Base-by-base conservation (phyloP, 2,113 vertebrate species). In the Ophiodon elongatus region DNA sequence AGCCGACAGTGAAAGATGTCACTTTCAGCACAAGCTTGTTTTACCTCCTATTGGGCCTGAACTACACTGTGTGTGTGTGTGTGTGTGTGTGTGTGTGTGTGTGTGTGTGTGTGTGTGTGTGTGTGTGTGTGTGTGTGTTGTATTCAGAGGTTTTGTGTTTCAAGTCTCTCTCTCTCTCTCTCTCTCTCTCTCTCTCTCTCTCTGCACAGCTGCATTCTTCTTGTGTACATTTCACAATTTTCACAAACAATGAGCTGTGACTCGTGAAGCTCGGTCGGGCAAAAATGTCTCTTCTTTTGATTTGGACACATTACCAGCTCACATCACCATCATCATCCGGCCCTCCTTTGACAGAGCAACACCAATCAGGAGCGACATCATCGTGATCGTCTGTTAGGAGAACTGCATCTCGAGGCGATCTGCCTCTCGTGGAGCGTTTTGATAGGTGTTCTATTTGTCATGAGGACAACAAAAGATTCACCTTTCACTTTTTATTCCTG, bases 41-140 rank as follows among this genome's bases (percentile, higher is more conserved):
- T 88, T 81, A 84, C 47, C 80, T 79, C 83, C 81, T 65, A 71
- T 76, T 82, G 81, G 80, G n/a, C 43, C 73, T 63, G 43, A 79
- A 83, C 98, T 97, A 97, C 95, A 96, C 94, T 96, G 35, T 73
- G 76, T 70, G 82, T 70, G 15, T 79, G 23, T 77, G 31, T 70
- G 73, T 70, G 60, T 67, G 78, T 73, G 31, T 41, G 59, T 63
- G 47, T 41, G 65, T 78, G 64, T 70, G 27, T 64, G 47, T 72
- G 71, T 79, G 54, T 63, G 52, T 73, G 52, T 33, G 43, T 45
- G 66, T 71, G 25, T 59, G 50, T 41, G 65, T 70, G 66, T 39
- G 21, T 17, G 60, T 39, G 73, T 57, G 69, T 19, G n/a, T 39
- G 47, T 17, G 50, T 37, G 50, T 17, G 50, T 56, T 1, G 4